phyloP scores from a whole-genome alignment of 2,888 invertebrate genomes.

The Balanococcus diminutus region DNA sequence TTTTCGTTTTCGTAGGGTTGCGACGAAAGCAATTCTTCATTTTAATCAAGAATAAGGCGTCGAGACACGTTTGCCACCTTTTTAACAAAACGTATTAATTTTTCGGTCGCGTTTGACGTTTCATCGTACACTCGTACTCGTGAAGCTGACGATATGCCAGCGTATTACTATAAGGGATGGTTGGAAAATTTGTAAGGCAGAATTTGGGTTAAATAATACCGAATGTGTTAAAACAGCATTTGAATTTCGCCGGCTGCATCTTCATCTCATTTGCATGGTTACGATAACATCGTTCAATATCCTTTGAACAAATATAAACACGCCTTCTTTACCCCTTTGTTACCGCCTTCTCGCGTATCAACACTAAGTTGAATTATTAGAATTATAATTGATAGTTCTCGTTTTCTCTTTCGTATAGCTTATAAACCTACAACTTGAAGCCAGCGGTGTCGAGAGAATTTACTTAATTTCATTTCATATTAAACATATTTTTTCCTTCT shows the following conservation, averaged over 20 bases:
- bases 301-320: slow-evolving; percentile 44
- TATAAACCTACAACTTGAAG: not conserved
- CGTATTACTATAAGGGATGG: not conserved
- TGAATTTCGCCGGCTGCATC: slow-evolving; percentile 30
- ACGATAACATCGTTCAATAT: slow-evolving; percentile 52
- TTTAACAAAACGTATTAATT: slow-evolving; percentile 41
- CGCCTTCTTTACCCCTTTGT: slow-evolving; percentile 36
- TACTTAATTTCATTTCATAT: slow-evolving; percentile 1
- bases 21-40: slow-evolving; percentile 55
- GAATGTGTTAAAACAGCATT: slow-evolving; percentile 1
- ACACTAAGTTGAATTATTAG: not conserved
- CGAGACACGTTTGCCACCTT: slow-evolving; percentile 48
- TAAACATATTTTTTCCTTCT: not conserved
- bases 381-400: slow-evolving; percentile 38
- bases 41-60: slow-evolving; percentile 50
- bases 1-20: slow-evolving; percentile 48
- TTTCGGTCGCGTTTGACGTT: not conserved
- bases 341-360: not conserved
- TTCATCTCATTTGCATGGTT: slow-evolving; percentile 48
- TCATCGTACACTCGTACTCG: not conserved
- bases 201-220: slow-evolving; percentile 29
- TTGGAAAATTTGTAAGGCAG: not conserved
- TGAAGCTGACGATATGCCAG: not conserved
- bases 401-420: not conserved
- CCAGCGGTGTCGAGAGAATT: not conserved